These are phyloP conservation scores for Tupiocoris notatus DNA, from an alignment of 2,888 invertebrate genomes.

Conservation along the genomic window DNA sequence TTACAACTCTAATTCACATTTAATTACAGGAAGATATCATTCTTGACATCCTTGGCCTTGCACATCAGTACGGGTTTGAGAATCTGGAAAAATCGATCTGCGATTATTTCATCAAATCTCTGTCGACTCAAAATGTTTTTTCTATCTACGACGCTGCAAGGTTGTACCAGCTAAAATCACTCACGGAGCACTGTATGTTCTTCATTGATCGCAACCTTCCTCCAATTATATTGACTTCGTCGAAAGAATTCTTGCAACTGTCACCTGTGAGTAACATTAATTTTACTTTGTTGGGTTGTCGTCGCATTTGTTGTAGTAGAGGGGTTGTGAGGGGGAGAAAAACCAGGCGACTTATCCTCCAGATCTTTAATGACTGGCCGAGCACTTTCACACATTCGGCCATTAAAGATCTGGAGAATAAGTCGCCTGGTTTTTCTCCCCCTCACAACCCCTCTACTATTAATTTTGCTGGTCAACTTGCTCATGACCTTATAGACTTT, in stretches of 20 bases:
- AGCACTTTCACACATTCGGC: no score
- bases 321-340: no score
- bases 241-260: slow-evolving; percentile 71
- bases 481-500: neutral
- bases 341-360: no score
- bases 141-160: slow-evolving; percentile 91
- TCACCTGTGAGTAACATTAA: slow-evolving; percentile 67
- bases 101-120: slow-evolving; percentile 84
- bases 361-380: no score
- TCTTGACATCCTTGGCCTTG: slow-evolving; percentile 70
- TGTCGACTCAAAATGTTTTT: slow-evolving; percentile 87
- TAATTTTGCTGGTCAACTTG: no score
- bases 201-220: slow-evolving; percentile 87
- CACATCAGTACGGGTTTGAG: slow-evolving; percentile 93
- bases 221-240: slow-evolving; percentile 34
- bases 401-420: no score
- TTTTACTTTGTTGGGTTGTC: no score
- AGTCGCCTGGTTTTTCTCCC: no score
- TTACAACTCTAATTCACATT: no score
- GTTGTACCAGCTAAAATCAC: slow-evolving; percentile 62
- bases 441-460: no score
- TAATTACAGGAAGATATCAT: slow-evolving; percentile 53
- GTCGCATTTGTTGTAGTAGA: no score
- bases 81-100: slow-evolving; percentile 90
- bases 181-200: slow-evolving; percentile 76